These are phyloP conservation scores for Tonatia bakeri DNA, from an alignment of 2,113 vertebrate genomes.

Conservation along the genomic window DNA sequence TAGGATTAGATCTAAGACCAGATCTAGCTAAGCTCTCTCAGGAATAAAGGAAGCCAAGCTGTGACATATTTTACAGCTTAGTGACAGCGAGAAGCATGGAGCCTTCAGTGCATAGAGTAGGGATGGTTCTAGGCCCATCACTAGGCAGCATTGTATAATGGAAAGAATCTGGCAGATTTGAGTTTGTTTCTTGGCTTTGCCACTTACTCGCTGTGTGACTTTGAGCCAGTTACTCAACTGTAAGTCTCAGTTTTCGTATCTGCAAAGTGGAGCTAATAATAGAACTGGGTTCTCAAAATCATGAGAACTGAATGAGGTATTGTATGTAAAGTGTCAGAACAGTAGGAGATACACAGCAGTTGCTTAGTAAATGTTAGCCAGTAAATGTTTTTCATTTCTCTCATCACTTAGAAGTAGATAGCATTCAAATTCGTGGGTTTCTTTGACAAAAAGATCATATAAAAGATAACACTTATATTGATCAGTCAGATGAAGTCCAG, in stretches of 20 bases:
- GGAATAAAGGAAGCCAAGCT: not conserved
- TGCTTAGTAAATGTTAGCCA: not conserved
- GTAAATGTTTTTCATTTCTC: not conserved
- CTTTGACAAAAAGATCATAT: slow-evolving; percentile 1
- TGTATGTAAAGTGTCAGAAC: slow-evolving; percentile 5
- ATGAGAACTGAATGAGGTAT: slow-evolving; percentile 1
- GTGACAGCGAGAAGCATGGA: not conserved
- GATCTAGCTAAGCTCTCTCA: not conserved
- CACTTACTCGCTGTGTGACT: not conserved
- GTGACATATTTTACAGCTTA: not conserved
- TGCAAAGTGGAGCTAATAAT: not conserved
- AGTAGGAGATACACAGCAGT: not conserved
- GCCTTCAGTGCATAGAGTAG: not conserved
- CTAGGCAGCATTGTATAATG: not conserved
- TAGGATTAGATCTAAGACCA: not conserved
- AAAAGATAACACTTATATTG: slow-evolving; percentile 5
- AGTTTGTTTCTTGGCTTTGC: not conserved
- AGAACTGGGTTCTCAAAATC: slow-evolving; percentile 16
- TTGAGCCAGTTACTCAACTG: not conserved
- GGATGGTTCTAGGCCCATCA: not conserved
- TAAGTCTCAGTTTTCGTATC: not conserved
- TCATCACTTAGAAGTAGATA: not conserved
- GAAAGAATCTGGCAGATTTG: not conserved
- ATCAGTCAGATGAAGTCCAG: not conserved
- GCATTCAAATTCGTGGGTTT: not conserved